phyloP scores from a whole-genome alignment of 2,113 vertebrate genomes.

The Nestor notabilis region DNA sequence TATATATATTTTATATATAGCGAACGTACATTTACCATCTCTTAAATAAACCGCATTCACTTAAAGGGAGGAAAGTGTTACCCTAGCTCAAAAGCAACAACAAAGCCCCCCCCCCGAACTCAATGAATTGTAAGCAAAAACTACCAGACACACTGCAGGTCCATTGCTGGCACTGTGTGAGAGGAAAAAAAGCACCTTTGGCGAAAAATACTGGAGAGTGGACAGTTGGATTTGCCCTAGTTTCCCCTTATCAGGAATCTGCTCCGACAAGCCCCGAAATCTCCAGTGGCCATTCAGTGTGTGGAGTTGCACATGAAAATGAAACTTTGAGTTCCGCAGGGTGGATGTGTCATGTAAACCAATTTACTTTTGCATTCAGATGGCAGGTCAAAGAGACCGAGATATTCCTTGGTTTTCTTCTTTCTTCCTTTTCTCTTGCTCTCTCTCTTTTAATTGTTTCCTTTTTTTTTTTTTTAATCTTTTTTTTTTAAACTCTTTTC shows the following conservation, averaged over 20 bases:
- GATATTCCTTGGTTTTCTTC: constrained; percentile 20
- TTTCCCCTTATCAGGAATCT: constrained; percentile 78
- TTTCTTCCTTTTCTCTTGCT: neutral
- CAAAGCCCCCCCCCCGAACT: constrained; percentile 49
- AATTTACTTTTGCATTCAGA: constrained; percentile 65
- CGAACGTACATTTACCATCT: constrained; percentile 74
- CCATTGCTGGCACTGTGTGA: constrained; percentile 51
- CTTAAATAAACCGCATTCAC: constrained; percentile 77
- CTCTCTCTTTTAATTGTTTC: neutral
- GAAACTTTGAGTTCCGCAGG: constrained; percentile 74
- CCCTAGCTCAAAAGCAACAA: constrained; percentile 61
- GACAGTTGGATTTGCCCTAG: constrained; percentile 76
- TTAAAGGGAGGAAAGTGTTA: constrained; percentile 44
- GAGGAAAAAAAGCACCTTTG: constrained; percentile 68
- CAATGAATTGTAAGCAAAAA: constrained; percentile 66
- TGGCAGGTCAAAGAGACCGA: constrained; percentile 37
- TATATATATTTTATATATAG: constrained; percentile 54
- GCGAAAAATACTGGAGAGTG: constrained; percentile 72
- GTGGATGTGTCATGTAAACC: constrained; percentile 75
- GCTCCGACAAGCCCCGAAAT: constrained; percentile 76
- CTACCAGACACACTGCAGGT: constrained; percentile 70
- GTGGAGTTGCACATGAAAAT: constrained; percentile 71
- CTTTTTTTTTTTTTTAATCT: neutral
- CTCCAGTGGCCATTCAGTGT: constrained; percentile 77
- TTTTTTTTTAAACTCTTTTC: neutral